phyloP scores from a whole-genome alignment of 2,797 vertebrate genomes.

The Diplodus sargus region DNA sequence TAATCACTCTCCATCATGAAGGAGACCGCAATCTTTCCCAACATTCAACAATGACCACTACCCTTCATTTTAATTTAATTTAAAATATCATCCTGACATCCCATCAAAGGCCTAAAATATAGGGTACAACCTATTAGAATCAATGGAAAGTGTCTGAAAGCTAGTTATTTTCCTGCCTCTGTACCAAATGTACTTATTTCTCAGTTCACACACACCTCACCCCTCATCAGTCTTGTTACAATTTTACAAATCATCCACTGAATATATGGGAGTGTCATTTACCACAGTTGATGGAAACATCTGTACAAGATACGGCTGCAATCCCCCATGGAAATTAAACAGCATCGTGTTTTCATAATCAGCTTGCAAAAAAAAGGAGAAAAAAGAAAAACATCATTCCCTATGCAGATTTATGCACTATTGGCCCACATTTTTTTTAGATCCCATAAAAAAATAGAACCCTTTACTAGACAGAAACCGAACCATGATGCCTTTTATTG shows the following conservation, averaged over 20 bases:
- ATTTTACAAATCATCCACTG: slow-evolving; percentile 30
- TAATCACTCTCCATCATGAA: not conserved
- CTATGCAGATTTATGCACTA: slow-evolving; percentile 49
- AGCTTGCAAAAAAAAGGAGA: slow-evolving; percentile 26
- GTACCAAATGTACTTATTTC: not conserved
- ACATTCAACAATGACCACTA: not conserved
- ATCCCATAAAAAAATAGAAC: slow-evolving; percentile 12
- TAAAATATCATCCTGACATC: not conserved
- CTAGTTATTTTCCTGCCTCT: slow-evolving; percentile 4
- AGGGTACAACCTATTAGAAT: not conserved
- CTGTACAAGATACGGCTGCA: slow-evolving; percentile 35
- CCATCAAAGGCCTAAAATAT: not conserved
- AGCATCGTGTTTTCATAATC: slow-evolving; percentile 40
- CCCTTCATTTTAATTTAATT: not conserved
- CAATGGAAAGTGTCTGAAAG: not conserved
- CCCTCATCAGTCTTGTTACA: slow-evolving; percentile 25
- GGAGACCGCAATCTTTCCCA: not conserved
- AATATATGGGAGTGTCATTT: slow-evolving; percentile 43
- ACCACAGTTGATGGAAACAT: slow-evolving; percentile 48
- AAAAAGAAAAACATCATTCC: slow-evolving; percentile 30
- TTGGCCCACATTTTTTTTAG: slow-evolving; percentile 11
- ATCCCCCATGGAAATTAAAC: slow-evolving; percentile 39
- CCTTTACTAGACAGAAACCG: not conserved
- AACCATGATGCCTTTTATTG: slow-evolving; percentile 7
- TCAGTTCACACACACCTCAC: slow-evolving; percentile 1